These are phyloP conservation scores for Antrozous pallidus DNA, from an alignment of 2,797 vertebrate species.

Conservation along the genomic window DNA sequence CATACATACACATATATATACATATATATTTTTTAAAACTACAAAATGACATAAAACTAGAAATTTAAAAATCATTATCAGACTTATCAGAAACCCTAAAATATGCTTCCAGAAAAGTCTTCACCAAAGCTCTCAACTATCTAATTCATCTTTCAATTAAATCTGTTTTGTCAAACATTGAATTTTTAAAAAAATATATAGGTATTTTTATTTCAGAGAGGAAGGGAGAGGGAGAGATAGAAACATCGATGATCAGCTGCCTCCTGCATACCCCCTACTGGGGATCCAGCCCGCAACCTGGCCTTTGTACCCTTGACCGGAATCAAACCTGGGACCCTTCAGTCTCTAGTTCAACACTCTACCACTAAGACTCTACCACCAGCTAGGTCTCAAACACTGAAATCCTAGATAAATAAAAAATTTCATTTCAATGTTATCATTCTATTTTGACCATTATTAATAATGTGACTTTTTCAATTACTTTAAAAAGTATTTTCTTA, in stretches of 20 bases:
- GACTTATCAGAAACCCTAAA: constrained; percentile 18
- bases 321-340: not conserved
- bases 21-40: not conserved
- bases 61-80: constrained; percentile 1
- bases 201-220: no score
- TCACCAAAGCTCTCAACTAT: not conserved
- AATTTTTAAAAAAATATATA: not conserved
- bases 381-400: not conserved
- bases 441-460: not conserved
- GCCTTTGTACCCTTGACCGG: no score
- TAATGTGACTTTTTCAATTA: not conserved
- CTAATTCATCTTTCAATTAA: not conserved
- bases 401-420: constrained; percentile 22
- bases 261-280: no score
- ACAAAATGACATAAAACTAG: not conserved
- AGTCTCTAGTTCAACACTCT: not conserved
- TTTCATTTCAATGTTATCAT: not conserved
- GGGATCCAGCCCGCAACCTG: no score
- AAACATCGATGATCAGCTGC: no score
- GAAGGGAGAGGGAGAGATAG: no score
- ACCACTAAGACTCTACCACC: not conserved
- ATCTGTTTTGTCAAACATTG: not conserved
- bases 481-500: not conserved
- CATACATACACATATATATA: no score
- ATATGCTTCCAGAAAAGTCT: not conserved